These are phyloP conservation scores for Drosophila equinoxialis DNA, from an alignment of 1,140 invertebrate genomes.

Conservation along the genomic window DNA sequence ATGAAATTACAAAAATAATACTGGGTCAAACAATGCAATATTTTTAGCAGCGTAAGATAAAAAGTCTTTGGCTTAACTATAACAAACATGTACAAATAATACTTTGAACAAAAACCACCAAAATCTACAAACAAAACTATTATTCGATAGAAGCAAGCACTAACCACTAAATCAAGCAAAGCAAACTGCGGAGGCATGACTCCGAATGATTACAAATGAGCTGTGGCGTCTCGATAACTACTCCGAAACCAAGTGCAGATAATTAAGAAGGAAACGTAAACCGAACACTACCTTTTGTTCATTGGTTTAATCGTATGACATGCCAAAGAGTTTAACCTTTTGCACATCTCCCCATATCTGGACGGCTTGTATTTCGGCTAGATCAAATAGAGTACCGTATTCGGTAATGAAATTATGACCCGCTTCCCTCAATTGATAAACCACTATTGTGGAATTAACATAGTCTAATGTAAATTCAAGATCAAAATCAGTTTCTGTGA, in stretches of 20 bases:
- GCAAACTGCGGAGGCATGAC: neutral
- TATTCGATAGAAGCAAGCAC: neutral
- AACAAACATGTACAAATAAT: slow-evolving; percentile 19
- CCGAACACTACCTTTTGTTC: slow-evolving; percentile 43
- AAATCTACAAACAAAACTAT: slow-evolving; percentile 7
- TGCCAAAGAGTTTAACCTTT: slow-evolving; percentile 64
- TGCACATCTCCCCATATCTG: slow-evolving; percentile 80
- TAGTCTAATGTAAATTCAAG: slow-evolving; percentile 73
- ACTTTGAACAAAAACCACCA: neutral
- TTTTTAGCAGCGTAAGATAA: slow-evolving; percentile 21
- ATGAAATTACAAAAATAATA: slow-evolving; percentile 20
- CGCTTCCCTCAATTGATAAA: slow-evolving; percentile 59
- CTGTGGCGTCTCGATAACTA: neutral
- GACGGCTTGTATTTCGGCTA: slow-evolving; percentile 61
- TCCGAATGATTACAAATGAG: neutral
- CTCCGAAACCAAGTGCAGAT: neutral
- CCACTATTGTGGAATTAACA: slow-evolving; percentile 49
- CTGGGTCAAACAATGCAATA: slow-evolving; percentile 28
- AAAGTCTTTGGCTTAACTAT: slow-evolving; percentile 37
- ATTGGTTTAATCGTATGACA: slow-evolving; percentile 56
- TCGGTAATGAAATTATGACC: slow-evolving; percentile 59
- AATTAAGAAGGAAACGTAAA: neutral
- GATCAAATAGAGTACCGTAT: slow-evolving; percentile 50
- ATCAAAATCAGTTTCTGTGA: slow-evolving; percentile 69
- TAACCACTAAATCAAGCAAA: slow-evolving; percentile 3